These are phyloP conservation scores for Cololabis saira DNA, from an alignment of 2,113 vertebrate species.

Conservation along the genomic window DNA sequence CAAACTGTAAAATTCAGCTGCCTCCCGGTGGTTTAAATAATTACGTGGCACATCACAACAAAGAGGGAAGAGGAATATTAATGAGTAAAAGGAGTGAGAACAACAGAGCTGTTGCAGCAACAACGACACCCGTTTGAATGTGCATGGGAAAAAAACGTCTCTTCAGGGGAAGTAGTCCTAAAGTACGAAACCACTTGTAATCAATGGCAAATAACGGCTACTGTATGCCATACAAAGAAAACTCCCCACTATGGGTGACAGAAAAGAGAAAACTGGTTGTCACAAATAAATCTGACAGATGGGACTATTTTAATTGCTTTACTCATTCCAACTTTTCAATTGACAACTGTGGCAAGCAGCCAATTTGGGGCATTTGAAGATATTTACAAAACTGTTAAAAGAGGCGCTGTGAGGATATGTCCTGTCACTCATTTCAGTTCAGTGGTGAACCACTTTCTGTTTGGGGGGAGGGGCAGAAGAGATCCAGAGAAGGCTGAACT, in stretches of 20 bases:
- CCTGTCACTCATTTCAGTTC: conserved; percentile 40
- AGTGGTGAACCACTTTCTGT: conserved; percentile 24
- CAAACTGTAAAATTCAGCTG: conserved; percentile 35
- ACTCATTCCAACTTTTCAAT: conserved; percentile 35
- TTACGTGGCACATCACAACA: conserved; percentile 69
- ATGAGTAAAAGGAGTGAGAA: conserved; percentile 44
- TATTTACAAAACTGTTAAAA: conserved; percentile 3
- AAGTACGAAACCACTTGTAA: conserved; percentile 38
- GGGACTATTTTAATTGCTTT: conserved; percentile 39
- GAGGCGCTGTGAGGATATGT: conserved; percentile 28
- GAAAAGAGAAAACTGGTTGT: conserved; percentile 29
- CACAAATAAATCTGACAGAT: conserved; percentile 50
- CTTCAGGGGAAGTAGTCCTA: conserved; percentile 8
- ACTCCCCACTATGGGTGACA: conserved; percentile 29
- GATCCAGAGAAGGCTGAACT: conserved; percentile 44
- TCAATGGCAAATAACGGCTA: conserved; percentile 36
- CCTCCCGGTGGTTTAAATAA: conserved; percentile 63
- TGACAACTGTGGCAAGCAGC: conserved; percentile 38
- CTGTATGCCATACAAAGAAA: conserved; percentile 54
- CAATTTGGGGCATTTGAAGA: conserved; percentile 27
- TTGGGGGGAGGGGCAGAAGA: conserved; percentile 21
- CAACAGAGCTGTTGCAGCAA: conserved; percentile 34
- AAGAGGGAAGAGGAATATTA: conserved; percentile 57
- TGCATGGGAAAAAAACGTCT: conserved; percentile 15
- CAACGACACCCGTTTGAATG: conserved; percentile 31